Conservation (phyloP, 37 sponge, comb jelly and placozoan genomes). For the Haliclona indistincta region DNA sequence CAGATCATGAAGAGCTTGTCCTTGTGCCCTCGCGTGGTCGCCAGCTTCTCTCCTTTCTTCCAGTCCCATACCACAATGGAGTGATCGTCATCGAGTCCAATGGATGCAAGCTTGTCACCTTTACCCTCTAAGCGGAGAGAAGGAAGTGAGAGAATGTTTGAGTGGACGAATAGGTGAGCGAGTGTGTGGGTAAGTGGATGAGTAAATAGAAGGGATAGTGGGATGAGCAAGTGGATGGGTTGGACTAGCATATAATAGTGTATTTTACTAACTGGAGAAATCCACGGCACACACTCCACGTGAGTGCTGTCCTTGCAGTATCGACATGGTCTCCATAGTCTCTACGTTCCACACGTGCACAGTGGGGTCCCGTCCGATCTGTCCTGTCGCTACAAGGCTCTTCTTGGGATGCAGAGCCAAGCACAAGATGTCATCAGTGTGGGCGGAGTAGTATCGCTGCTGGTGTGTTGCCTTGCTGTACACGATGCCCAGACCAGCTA, state of each 20-base stretch:
- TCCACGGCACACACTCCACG: slow-evolving; percentile 87
- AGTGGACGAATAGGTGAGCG: no score
- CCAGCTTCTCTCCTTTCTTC: slow-evolving; percentile 86
- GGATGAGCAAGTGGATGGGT: no score
- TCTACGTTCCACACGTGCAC: slow-evolving; percentile 91
- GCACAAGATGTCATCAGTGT: slow-evolving; percentile 98
- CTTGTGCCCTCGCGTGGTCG: slow-evolving; percentile 91
- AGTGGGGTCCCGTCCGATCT: slow-evolving; percentile 88
- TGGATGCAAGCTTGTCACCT: slow-evolving; percentile 90
- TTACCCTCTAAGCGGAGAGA: slow-evolving; percentile 71
- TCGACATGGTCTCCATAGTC: slow-evolving; percentile 82
- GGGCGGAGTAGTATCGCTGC: slow-evolving; percentile 86
- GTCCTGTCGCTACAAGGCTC: slow-evolving; percentile 52
- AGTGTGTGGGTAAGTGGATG: no score
- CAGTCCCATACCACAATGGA: slow-evolving; percentile 92
- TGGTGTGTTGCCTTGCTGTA: slow-evolving; percentile 75
- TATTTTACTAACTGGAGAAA: slow-evolving; percentile 72
- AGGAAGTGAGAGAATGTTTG: not conserved
- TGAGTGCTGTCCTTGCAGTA: slow-evolving; percentile 86
- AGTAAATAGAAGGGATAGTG: no score
- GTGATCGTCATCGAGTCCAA: slow-evolving; percentile 95
- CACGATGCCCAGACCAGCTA: slow-evolving; percentile 96
- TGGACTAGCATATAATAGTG: not conserved
- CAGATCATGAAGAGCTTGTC: slow-evolving; percentile 87
- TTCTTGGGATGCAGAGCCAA: slow-evolving; percentile 86